A percentile compares a stretch with the other conserved stretches of the same genome.
phyloP scores from a whole-genome alignment of 2,888 invertebrate genomes.

The Leptopilina syphax region DNA sequence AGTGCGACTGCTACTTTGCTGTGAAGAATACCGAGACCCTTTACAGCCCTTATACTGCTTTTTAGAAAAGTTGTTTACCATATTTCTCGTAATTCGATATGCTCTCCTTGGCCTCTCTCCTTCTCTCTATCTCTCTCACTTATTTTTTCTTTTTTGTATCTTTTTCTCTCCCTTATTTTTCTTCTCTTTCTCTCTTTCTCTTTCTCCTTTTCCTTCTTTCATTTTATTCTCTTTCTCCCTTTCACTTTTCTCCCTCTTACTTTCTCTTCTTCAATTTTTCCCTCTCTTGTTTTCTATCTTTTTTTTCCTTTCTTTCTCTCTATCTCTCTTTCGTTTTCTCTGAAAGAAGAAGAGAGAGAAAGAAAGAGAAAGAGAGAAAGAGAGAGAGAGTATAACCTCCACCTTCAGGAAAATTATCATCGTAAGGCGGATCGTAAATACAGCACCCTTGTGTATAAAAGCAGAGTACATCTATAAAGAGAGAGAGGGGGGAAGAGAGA shows the following conservation, averaged over 20 bases:
- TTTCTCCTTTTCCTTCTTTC: too few species aligned
- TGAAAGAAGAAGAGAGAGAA: too few species aligned
- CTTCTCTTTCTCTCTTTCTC: too few species aligned
- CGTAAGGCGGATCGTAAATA: constrained; percentile 49
- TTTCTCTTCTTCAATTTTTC: constrained; percentile 31
- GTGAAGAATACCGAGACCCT: constrained; percentile 45
- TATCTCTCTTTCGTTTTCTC: too few species aligned
- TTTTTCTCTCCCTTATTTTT: too few species aligned
- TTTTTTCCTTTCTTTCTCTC: too few species aligned
- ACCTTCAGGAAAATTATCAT: constrained; percentile 15
- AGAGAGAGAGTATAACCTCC: constrained; percentile 5
- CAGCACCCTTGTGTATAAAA: constrained; percentile 49
- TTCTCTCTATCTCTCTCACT: too few species aligned
- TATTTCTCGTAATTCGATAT: constrained; percentile 59
- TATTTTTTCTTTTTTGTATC: constrained; percentile 2
- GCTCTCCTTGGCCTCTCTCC: constrained; percentile 41
- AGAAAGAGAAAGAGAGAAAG: too few species aligned
- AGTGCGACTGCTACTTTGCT: constrained; percentile 36
- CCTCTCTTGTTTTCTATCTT: not conserved
- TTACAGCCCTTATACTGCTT: constrained; percentile 48
- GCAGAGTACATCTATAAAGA: constrained; percentile 52
- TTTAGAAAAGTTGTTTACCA: constrained; percentile 61
- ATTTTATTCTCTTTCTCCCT: constrained; percentile 1
- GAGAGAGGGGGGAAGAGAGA: constrained; percentile 12
- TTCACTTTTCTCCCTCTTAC: not conserved